These are phyloP conservation scores for Pseudopleuronectes americanus DNA, from an alignment of 2,797 vertebrate species.

Conservation along the genomic window DNA sequence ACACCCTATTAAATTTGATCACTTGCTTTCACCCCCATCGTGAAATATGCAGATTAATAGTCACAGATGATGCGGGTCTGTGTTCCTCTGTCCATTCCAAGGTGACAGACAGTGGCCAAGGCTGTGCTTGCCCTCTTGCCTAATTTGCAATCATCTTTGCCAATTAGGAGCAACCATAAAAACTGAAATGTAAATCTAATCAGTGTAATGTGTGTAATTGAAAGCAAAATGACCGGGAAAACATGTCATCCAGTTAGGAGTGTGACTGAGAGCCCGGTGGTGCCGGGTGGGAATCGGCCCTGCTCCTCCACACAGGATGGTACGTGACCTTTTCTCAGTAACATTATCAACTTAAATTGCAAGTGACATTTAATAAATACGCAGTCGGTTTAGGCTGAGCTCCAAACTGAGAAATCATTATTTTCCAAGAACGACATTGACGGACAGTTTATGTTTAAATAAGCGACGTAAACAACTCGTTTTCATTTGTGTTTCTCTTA, in stretches of 20 bases:
- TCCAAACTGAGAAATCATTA: conserved; percentile 76
- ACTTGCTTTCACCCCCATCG: conserved; percentile 73
- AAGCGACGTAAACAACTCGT: conserved; percentile 31
- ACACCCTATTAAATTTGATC: conserved; percentile 77
- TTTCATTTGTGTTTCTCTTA: conserved; percentile 5
- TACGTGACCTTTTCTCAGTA: conserved; percentile 83
- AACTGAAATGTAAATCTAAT: conserved; percentile 85
- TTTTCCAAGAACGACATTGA: conserved; percentile 73
- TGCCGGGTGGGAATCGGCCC: conserved; percentile 58
- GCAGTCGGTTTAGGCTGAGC: conserved; percentile 75
- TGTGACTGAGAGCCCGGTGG: conserved; percentile 62
- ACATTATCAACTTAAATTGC: conserved; percentile 87
- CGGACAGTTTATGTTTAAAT: conserved; percentile 65
- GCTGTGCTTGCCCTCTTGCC: conserved; percentile 64
- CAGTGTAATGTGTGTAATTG: conserved; percentile 83
- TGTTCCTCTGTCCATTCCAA: conserved; percentile 78
- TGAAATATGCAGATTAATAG: conserved; percentile 80
- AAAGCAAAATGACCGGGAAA: conserved; percentile 82
- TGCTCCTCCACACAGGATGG: conserved; percentile 63
- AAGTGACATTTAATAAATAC: conserved; percentile 86
- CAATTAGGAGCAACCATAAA: conserved; percentile 84
- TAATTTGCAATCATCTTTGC: conserved; percentile 85
- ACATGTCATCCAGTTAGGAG: conserved; percentile 74
- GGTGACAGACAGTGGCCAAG: conserved; percentile 77
- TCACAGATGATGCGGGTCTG: conserved; percentile 44